phyloP scores from a whole-genome alignment of 2,888 invertebrate species.

The Morpho helenor region DNA sequence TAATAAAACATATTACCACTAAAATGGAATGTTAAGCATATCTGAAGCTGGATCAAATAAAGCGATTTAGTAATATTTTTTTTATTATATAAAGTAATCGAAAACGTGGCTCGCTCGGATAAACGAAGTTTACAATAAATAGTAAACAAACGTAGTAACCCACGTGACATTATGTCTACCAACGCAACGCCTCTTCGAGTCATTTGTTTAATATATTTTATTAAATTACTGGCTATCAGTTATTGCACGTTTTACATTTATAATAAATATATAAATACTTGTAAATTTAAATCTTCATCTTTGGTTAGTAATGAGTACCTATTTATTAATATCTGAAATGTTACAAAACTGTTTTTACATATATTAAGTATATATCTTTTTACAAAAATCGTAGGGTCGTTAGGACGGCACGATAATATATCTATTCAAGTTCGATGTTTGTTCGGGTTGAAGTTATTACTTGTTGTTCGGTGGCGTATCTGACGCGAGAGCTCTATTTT shows the following conservation, averaged over 20 bases:
- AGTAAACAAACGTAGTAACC: slow-evolving; percentile 50
- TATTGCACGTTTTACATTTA: slow-evolving; percentile 80
- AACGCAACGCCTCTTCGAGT: slow-evolving; percentile 68
- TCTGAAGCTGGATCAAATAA: slow-evolving; percentile 57
- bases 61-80: slow-evolving; percentile 43
- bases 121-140: slow-evolving; percentile 72
- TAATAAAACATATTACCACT: slow-evolving; percentile 60
- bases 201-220: slow-evolving; percentile 72
- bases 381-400: slow-evolving; percentile 79
- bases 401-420: slow-evolving; percentile 78
- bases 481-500: slow-evolving; percentile 50
- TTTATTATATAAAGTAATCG: slow-evolving; percentile 34
- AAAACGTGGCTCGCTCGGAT: slow-evolving; percentile 41
- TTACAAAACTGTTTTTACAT: slow-evolving; percentile 76
- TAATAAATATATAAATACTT: slow-evolving; percentile 80
- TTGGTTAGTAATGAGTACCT: slow-evolving; percentile 76
- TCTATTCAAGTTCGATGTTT: slow-evolving; percentile 78
- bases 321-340: slow-evolving; percentile 74
- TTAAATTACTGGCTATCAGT: slow-evolving; percentile 77
- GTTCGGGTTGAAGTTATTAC: slow-evolving; percentile 46
- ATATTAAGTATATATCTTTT: slow-evolving; percentile 73
- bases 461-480: slow-evolving; percentile 43
- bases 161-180: slow-evolving; percentile 47
- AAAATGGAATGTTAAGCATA: slow-evolving; percentile 65
- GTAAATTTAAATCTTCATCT: slow-evolving; percentile 75